Base-by-base conservation (phyloP, 2,797 vertebrate genomes). In the Avahi laniger region DNA sequence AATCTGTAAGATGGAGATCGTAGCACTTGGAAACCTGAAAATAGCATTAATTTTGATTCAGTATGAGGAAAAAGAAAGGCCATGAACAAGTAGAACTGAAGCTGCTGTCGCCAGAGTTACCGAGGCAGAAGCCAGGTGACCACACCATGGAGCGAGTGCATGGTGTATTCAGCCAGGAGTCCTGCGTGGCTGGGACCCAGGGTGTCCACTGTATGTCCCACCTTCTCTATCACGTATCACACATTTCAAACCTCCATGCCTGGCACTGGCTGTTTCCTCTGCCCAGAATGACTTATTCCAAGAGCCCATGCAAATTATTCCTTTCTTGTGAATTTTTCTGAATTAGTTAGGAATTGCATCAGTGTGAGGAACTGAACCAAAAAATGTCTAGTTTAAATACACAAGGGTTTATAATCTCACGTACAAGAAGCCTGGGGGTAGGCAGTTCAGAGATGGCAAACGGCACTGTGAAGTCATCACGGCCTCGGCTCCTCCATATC, bases 261-360 rank as follows among this genome's bases (percentile, higher is more conserved):
- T 92, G 75, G 50, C 63, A 92, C 69, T 87, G 52, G 41, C 8
- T 78, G 43, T 82, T 95, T 94, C 72, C 76, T 93, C 63, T 46
- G 48, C 20, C 4, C 38, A 41, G 35, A 95, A 92, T 89, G 80
- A 76, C 61, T 72, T 89, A 87, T 87, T 54, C n/a, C 73, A 96
- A 83, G 94, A 91, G 52, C 61, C 88, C 33, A 72, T 67, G 67
- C 43, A 92, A 94, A 91, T 93, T 67, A 73, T 90, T 91, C 43
- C 70, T 96, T 95, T 80, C 35, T 35, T 17, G 4, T 69, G 63
- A 91, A 72, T 52, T 70, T 94, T 96, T 93, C 70, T 75, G 83
- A 89, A 84, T 92, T 57, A 82, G 54, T 90, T 91, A 88, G 48
- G 48, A 90, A 95, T 61, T 89, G 20, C 65, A 87, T 87, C 59